Evolutionary conservation across 2,888 invertebrate species (phyloP), one percentile per base, ranked within the genome.

Genomic region (Lottia gigantea): DNA sequence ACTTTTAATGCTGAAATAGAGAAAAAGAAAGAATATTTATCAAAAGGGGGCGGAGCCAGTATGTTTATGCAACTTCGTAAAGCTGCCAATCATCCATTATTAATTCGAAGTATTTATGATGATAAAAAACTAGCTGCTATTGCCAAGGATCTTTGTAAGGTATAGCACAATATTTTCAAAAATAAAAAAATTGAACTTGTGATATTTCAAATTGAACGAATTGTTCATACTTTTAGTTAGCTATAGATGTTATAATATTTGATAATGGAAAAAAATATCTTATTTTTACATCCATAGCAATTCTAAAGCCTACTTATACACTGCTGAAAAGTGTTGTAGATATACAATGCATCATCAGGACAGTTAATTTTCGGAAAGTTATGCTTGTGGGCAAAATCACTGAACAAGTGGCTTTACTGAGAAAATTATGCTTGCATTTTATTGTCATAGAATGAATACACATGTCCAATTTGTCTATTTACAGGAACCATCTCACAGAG

Each of bases 11-110:
- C 72, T 19, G 72, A 79, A 68, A 63, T 80, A 64, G 74, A 78
- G 15, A 71, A 74, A 7, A 71, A 75, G 46, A 65, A 67, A 47
- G 63, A 66, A 2, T 67, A 74, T 19, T 71, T 71, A 2, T 71
- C 66, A 23, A 61, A 63, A 7, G 69, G 25, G 45, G 80, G 80
- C 4, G 82, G 86, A 7, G 75, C 83, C 2, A 79, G 82, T 55
- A 85, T 88, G 83, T 77, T 88, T 79, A 96, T 97, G 93, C 95
- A 96, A 87, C 92, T 98, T 89, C 91, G 98, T 2, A 97, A 97
- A 88, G 91, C 95, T 26, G 95, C 97, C 49, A 98, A 98, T 90
- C 98, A 98, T 89, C 97, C 97, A 0, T 90, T 97, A 14, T 90
- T 98, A 0, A 90, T 95, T 77, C 91, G 97, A 46, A 91, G 91